phyloP scores from a whole-genome alignment of 2,797 vertebrate species.

The Paguma larvata region DNA sequence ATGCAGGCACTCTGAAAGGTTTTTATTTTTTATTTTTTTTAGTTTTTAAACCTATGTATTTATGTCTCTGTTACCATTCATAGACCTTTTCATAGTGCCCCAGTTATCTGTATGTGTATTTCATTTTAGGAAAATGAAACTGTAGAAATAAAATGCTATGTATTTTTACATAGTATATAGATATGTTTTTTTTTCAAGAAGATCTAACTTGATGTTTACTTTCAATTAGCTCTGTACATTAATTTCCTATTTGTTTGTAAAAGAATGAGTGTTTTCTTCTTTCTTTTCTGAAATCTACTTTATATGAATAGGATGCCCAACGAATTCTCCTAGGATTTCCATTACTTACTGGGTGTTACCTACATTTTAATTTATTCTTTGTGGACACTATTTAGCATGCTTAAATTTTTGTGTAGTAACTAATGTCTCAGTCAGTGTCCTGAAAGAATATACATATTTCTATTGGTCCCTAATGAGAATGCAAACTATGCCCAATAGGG shows the following conservation, averaged over 20 bases:
- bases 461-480: constrained; percentile 4
- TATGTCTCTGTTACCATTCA: background rate
- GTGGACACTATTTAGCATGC: background rate
- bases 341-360: constrained; percentile 3
- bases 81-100: background rate
- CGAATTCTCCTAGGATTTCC: background rate
- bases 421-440: background rate
- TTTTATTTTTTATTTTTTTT: too few species aligned
- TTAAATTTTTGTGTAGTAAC: background rate
- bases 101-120: background rate
- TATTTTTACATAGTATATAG: constrained; percentile 16
- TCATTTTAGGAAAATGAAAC: constrained; percentile 23
- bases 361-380: constrained; percentile 39
- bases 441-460: background rate
- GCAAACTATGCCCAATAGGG: background rate
- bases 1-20: too few species aligned
- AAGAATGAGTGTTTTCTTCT: background rate
- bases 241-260: constrained; percentile 52
- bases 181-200: constrained; percentile 26
- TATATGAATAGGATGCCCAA: constrained; percentile 15
- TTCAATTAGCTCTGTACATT: constrained; percentile 16
- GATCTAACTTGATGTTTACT: constrained; percentile 7
- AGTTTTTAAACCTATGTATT: background rate
- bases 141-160: background rate
- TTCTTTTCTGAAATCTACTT: background rate